Evolutionary conservation across 2,797 vertebrate species (phyloP), one percentile per base, ranked within the genome.

Genomic region (Falco naumanni): DNA sequence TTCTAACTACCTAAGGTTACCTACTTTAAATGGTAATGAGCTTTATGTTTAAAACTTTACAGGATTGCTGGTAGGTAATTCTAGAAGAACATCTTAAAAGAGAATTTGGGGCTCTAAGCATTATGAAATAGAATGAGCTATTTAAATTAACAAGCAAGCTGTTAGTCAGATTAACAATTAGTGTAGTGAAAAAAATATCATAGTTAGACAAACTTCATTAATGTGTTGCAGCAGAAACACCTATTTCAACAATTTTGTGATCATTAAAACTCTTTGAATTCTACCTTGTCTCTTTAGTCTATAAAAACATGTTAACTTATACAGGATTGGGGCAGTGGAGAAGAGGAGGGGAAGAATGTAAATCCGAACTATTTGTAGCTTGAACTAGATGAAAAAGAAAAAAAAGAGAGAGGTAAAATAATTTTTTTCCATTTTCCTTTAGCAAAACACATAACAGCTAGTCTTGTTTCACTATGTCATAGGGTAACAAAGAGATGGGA

Each of bases 1-100:
- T 71, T 85, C 60, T 92, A 93, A 89, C 72, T 93, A 95, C 79
- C 61, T 85, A 66, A 48, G 61, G 81, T 78, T 95, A 89, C 87
- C 79, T 89, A 45, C 76, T 96, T 94, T 89, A 91, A 88, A 88
- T 93, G 65, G 10, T 87, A 93, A 94, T 90, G 81, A 91, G 61
- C 54, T 96, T 94, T 86, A 41, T 63, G 68, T 93, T 95, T 95
- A 47, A 89, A 92, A 88, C 37, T 93, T 93, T 88, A 66, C 39
- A 72, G 76, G 72, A 92, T 89, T 78, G 50, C 71, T 92, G 25
- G 37, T 34, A 65, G 78, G 68, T 85, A 96, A 85, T 95, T 94
- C 89, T 76, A 25, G n/a, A 89, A 86, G 77, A 93, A 63, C 9
- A 59, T 54, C 61, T 84, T 84, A 63, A 77, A 87, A 86, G 45